Evolutionary conservation across 2,888 invertebrate genomes (phyloP).

Genomic region (Brachyptera risi): DNA sequence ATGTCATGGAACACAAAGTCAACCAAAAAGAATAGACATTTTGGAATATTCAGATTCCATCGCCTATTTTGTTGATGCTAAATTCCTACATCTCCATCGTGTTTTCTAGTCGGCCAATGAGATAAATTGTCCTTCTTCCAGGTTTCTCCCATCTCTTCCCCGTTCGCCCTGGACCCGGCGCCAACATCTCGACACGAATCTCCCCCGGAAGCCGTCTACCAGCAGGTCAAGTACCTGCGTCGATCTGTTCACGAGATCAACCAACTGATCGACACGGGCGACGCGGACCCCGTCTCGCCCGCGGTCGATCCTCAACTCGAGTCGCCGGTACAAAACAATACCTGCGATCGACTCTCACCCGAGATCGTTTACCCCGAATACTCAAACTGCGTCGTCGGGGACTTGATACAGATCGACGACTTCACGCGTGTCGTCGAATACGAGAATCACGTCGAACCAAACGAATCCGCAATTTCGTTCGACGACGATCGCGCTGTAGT

Average conservation of each 20-base stretch:
- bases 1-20: too few relatives aligned
- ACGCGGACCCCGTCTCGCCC: neutral
- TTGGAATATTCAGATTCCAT: too few relatives aligned
- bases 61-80: too few relatives aligned
- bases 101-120: too few relatives aligned
- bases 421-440: neutral
- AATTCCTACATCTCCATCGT: too few relatives aligned
- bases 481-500: too few relatives aligned
- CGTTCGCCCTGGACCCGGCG: neutral
- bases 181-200: neutral
- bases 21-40: too few relatives aligned
- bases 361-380: neutral
- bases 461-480: neutral
- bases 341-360: too few relatives aligned
- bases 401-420: neutral
- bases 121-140: neutral
- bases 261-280: conserved; percentile 48
- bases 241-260: conserved; percentile 73
- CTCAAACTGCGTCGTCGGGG: neutral
- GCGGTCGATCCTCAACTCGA: too few relatives aligned
- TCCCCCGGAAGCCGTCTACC: conserved; percentile 55
- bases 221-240: conserved; percentile 71
- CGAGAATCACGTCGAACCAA: neutral
- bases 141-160: neutral
- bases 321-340: too few relatives aligned